phyloP scores from a whole-genome alignment of 2,113 vertebrate species.

The Pungitius pungitius region DNA sequence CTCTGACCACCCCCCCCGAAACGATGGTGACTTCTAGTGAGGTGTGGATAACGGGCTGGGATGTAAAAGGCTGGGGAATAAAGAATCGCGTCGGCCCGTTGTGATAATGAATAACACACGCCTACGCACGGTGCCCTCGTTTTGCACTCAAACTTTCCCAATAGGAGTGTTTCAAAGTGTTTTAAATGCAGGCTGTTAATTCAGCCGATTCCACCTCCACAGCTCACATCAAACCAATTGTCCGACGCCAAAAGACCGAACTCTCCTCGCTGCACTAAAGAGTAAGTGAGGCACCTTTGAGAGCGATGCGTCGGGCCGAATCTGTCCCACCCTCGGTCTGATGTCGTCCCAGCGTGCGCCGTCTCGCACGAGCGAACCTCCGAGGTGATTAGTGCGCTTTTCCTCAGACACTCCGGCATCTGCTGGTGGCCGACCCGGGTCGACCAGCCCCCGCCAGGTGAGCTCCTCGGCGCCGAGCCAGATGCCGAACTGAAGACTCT shows the following conservation, averaged over 20 bases:
- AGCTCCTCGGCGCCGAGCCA: conserved; percentile 31
- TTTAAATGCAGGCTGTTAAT: conserved; percentile 2
- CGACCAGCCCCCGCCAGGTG: conserved; percentile 63
- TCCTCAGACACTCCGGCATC: conserved; percentile 61
- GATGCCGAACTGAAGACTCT: conserved; percentile 29
- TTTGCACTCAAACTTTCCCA: conserved; percentile 27
- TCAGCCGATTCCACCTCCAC: neutral
- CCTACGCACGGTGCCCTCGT: conserved; percentile 24
- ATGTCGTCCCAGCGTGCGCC: conserved; percentile 59
- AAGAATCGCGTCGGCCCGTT: conserved; percentile 14
- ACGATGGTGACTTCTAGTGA: conserved; percentile 22
- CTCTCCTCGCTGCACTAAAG: neutral
- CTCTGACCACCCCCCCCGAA: conserved; percentile 34
- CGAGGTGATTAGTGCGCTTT: conserved; percentile 68
- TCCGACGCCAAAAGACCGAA: neutral
- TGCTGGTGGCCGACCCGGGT: conserved; percentile 33
- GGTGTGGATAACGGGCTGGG: conserved; percentile 22
- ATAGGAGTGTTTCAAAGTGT: conserved; percentile 10
- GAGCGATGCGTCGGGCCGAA: conserved; percentile 3
- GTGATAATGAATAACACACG: conserved; percentile 19
- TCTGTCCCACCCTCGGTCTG: conserved; percentile 58
- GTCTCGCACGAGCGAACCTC: conserved; percentile 62
- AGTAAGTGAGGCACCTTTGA: conserved; percentile 13
- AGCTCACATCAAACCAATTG: conserved; percentile 3
- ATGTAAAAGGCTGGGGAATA: neutral